Evolutionary conservation across 2,888 invertebrate genomes (phyloP).

Genomic region (Ennomos quercinarius): DNA sequence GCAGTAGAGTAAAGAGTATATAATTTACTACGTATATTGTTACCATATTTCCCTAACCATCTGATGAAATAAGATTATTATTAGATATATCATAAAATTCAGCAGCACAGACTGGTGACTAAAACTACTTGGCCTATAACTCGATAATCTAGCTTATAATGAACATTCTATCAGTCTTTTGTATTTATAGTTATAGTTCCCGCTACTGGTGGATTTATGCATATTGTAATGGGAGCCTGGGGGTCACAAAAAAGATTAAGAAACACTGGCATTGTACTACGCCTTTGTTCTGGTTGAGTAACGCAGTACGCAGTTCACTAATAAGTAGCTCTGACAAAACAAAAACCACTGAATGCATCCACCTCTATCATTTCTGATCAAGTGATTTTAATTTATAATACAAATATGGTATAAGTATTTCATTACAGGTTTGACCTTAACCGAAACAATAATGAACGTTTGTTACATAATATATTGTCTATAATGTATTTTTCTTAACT

Average conservation of each 20-base stretch:
- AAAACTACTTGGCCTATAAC: too few relatives aligned
- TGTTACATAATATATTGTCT: too few relatives aligned
- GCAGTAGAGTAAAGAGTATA: too few relatives aligned
- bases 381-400: constrained; percentile 12
- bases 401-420: constrained; percentile 16
- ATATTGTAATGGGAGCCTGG: constrained; percentile 24
- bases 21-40: too few relatives aligned
- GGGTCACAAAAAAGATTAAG: constrained; percentile 26
- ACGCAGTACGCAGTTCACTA: constrained; percentile 26
- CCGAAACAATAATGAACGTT: constrained; percentile 5
- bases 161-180: background rate
- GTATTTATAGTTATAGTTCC: constrained; percentile 13
- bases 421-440: constrained; percentile 12
- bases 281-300: constrained; percentile 31
- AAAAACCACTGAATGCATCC: constrained; percentile 41
- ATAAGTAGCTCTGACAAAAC: constrained; percentile 48
- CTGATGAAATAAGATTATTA: too few relatives aligned
- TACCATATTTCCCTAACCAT: too few relatives aligned
- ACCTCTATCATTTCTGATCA: constrained; percentile 33
- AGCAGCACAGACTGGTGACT: too few relatives aligned
- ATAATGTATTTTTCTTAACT: too few relatives aligned
- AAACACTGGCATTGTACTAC: constrained; percentile 22
- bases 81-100: too few relatives aligned
- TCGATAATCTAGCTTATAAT: too few relatives aligned
- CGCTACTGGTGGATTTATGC: constrained; percentile 15